Base-by-base conservation (phyloP, 2,113 vertebrate genomes). In the Emydura subglobosa region DNA sequence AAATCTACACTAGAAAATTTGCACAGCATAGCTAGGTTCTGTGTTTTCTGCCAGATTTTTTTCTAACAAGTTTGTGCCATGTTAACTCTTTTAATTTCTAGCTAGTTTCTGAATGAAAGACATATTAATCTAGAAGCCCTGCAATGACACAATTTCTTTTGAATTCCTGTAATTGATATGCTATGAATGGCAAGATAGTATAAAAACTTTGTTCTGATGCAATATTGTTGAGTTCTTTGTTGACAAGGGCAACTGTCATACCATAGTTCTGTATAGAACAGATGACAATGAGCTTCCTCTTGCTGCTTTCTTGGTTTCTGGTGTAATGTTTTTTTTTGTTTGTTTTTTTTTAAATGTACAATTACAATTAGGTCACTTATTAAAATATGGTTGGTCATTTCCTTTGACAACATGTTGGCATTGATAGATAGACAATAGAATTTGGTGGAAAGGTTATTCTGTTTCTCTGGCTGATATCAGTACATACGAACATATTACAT, bases 351-450 rank as follows among this genome's bases (percentile, higher is more conserved):
- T 90, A 87, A 54, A 91, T 93, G 65, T 87, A 94, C 24, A 1
- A 72, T 92, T 97, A 79, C 82, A 93, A 55, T 97, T 97, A 94
- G 96, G 89, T 96, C 95, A 95, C 91, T 95, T 98, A 94, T 97
- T 96, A 97, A 98, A 97, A 94, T 97, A 85, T 86, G 91, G 86
- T 82, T 79, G 88, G 84, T 97, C 92, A 94, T 95, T 98, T 98
- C 95, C 95, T 97, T 97, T 96, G 96, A 94, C 91, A 97, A 96
- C 91, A 92, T 84, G 88, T 91, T 97, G 93, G 94, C 86, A 94
- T 95, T 96, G 97, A 89, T 93, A 89, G 92, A 93, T 12, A 82
- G 72, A 82, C 85, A 93, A 79, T 95, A 94, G 96, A 91, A 91
- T 96, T 97, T 90, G 89, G 89, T 93, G 96, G 95, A 96, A 96